Evolutionary conservation across 2,113 vertebrate species (phyloP).

Genomic region (Gavialis gangeticus): DNA sequence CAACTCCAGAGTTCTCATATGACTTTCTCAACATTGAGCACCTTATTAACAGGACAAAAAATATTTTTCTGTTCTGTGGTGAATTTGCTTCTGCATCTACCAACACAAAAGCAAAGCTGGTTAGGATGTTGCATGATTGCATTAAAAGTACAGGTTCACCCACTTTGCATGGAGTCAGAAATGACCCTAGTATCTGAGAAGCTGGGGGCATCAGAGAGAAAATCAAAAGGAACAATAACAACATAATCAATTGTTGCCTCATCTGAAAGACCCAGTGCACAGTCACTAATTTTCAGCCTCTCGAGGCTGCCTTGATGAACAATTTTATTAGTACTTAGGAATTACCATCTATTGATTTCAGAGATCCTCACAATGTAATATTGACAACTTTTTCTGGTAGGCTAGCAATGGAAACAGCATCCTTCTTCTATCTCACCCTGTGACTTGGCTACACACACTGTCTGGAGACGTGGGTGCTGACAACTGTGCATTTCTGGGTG

Average conservation of each 20-base stretch:
- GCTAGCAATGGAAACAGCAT: background rate
- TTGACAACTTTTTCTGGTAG: conserved; percentile 16
- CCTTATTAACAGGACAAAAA: background rate
- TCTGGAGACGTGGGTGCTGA: background rate
- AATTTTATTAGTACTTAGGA: background rate
- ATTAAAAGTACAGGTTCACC: background rate
- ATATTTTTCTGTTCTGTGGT: background rate
- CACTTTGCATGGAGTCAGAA: background rate
- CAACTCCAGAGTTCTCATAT: accelerated
- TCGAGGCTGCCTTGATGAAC: background rate
- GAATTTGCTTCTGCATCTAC: background rate
- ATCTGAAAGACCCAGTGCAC: background rate
- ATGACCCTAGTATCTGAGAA: accelerated
- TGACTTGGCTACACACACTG: background rate
- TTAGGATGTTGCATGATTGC: accelerated
- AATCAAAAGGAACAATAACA: accelerated
- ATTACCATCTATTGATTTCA: background rate
- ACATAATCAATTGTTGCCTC: background rate
- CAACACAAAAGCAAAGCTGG: background rate
- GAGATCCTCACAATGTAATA: background rate
- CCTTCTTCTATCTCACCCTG: background rate
- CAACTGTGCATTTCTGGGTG: conserved; percentile 52
- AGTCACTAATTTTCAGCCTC: background rate
- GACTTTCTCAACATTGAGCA: background rate
- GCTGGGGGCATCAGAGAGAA: background rate